phyloP scores from a whole-genome alignment of 2,888 invertebrate species.

The Dorcus hopei region DNA sequence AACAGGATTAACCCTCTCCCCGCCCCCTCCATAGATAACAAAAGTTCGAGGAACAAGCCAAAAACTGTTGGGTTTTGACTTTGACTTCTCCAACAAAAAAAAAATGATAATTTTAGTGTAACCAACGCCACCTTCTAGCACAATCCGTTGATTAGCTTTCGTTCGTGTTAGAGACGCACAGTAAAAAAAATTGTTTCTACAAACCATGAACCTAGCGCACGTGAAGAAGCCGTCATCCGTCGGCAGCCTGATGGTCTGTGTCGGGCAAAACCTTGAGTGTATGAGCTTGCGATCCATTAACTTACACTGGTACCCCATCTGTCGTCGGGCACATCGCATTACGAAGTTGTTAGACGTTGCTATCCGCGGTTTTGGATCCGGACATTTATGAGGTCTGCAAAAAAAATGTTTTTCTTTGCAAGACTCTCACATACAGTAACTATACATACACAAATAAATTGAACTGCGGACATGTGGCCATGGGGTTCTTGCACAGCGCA shows the following conservation, averaged over 20 bases:
- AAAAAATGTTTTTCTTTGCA: slow-evolving; percentile 8
- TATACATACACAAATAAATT: slow-evolving; percentile 75
- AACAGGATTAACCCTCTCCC: no score
- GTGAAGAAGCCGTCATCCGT: slow-evolving; percentile 75
- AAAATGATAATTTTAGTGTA: no score
- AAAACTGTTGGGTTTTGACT: no score
- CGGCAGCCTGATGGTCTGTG: slow-evolving; percentile 66
- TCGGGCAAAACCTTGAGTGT: slow-evolving; percentile 77
- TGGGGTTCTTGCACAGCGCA: slow-evolving; percentile 95
- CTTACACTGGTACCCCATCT: slow-evolving; percentile 57
- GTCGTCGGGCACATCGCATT: slow-evolving; percentile 57
- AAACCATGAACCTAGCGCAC: slow-evolving; percentile 50
- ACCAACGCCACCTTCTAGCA: neutral
- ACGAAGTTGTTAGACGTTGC: slow-evolving; percentile 70
- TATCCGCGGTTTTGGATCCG: slow-evolving; percentile 73
- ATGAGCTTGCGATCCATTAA: slow-evolving; percentile 76
- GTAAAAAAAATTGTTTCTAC: neutral
- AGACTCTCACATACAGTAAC: neutral
- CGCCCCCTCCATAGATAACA: no score
- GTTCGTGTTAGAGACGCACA: neutral
- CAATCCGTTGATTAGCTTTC: neutral
- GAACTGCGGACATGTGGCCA: slow-evolving; percentile 96
- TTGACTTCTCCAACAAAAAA: no score
- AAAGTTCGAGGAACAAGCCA: no score
- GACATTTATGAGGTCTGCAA: slow-evolving; percentile 90